Base-by-base conservation (phyloP, 2,888 invertebrate species). In the Atethmia centrago region DNA sequence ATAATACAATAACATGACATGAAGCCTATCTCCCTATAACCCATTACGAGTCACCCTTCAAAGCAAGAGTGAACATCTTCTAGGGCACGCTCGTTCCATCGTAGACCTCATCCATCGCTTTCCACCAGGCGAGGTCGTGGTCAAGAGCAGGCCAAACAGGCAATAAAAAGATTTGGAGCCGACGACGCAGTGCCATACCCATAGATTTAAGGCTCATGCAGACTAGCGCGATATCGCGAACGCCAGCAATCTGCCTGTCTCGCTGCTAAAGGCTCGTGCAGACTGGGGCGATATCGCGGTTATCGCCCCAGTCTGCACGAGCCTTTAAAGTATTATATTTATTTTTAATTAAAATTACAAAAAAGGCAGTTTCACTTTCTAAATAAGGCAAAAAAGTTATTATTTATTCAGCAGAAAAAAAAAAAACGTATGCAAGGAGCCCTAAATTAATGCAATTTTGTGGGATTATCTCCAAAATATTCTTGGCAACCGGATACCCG, bases 401-500 rank as follows among this genome's bases (percentile, higher is more conserved):
- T 36, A 59, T 59, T 59, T 36, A n/a, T 16, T 16, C 31, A 0
- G n/a, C 2, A 69, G 47, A 61, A 78, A 72, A 76, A 58, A 49
- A 61, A 78, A 72, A 76, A 58, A 49, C 21, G 3, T 61, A 71
- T 79, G 68, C 70, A 74, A 31, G 31, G 2, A 31, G 25, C 31
- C 16, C 21, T 36, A 67, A 31, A 81, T 71, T 80, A 78, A 75
- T 84, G 70, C 73, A 78, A 80, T 86, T 53, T 76, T 75, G 14
- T 7, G 42, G 62, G 59, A 79, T 84, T 73, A 84, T 77, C 82
- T 79, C 45, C 53, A 76, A 86, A 86, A 80, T 63, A 75, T 78
- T 84, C 72, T 86, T 84, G 74, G 75, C 86, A 76, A 56, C 77
- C 75, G 74, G 85, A 84, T 71, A 66, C 70, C 67, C 45, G 61